Percentiles rank a stretch among this genome's conserved stretches.
phyloP scores from a whole-genome alignment of 2,113 vertebrate genomes.

The Oryctolagus cuniculus region DNA sequence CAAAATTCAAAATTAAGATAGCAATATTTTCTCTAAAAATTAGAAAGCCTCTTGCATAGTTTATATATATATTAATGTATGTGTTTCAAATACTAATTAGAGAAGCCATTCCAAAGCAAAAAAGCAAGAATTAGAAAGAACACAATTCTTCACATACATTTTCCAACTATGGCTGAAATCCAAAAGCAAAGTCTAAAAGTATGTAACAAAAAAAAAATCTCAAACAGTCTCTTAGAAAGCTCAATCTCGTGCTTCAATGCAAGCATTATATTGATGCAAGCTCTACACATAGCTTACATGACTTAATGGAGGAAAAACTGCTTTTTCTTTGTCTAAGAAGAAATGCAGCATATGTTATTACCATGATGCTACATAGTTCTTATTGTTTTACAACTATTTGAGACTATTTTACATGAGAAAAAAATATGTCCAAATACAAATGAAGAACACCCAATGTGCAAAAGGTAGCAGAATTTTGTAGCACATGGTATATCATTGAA shows the following conservation, averaged over 20 bases:
- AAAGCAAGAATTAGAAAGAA: background rate
- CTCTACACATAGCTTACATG: background rate
- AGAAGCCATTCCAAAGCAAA: background rate
- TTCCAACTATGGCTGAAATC: background rate
- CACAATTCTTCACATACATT: background rate
- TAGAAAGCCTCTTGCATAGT: background rate
- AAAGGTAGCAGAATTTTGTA: conserved; percentile 51
- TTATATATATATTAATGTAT: background rate
- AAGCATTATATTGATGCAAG: conserved; percentile 33
- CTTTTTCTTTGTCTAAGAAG: conserved; percentile 59
- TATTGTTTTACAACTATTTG: conserved; percentile 29
- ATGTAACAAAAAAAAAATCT: background rate
- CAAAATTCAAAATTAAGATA: background rate
- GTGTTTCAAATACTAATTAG: background rate
- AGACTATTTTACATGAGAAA: conserved; percentile 68
- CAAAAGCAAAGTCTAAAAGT: background rate
- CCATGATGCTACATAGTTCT: conserved; percentile 59
- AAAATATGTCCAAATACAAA: conserved; percentile 67
- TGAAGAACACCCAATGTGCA: conserved; percentile 39
- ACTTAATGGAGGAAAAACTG: background rate
- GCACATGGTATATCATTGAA: conserved; percentile 62
- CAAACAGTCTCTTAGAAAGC: background rate
- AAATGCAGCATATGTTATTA: conserved; percentile 55
- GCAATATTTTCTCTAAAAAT: background rate
- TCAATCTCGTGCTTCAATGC: background rate